Percentiles rank a stretch among this genome's conserved stretches.
Evolutionary conservation across 2,797 vertebrate species (phyloP).

Genomic region (Australoheros facetus): DNA sequence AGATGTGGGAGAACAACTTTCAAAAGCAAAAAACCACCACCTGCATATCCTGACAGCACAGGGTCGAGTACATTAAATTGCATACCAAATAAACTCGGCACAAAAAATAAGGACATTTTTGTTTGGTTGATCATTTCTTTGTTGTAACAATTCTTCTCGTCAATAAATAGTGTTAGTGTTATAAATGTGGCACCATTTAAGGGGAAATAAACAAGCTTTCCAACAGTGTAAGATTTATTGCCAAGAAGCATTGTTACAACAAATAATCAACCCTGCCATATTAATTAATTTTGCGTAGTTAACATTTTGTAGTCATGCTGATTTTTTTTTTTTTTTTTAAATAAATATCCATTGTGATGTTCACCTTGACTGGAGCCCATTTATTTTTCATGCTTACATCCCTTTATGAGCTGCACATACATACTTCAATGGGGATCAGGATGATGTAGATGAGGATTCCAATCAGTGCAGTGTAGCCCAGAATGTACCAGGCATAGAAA

Average conservation of each 20-base stretch:
- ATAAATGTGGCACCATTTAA: too few species aligned
- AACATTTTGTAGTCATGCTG: too few species aligned
- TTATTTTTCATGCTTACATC: background rate
- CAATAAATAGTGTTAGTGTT: too few species aligned
- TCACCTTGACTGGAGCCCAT: background rate
- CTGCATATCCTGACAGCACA: background rate
- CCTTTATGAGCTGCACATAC: background rate
- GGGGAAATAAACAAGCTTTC: too few species aligned
- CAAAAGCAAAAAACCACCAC: background rate
- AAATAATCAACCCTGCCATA: too few species aligned
- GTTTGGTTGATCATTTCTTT: too few species aligned
- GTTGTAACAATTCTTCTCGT: too few species aligned
- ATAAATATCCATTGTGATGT: background rate
- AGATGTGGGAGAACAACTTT: background rate
- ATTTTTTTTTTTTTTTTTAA: background rate
- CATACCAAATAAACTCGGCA: background rate
- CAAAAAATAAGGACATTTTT: too few species aligned
- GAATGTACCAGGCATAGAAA: conserved; percentile 74
- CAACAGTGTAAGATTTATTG: too few species aligned
- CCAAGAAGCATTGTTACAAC: too few species aligned
- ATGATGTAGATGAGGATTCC: conserved; percentile 76
- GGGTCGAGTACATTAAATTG: background rate
- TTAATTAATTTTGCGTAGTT: too few species aligned
- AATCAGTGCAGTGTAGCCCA: conserved; percentile 82
- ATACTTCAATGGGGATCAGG: conserved; percentile 83